These are phyloP conservation scores for Tapirus terrestris DNA, from an alignment of 2,113 vertebrate species.

Conservation along the genomic window DNA sequence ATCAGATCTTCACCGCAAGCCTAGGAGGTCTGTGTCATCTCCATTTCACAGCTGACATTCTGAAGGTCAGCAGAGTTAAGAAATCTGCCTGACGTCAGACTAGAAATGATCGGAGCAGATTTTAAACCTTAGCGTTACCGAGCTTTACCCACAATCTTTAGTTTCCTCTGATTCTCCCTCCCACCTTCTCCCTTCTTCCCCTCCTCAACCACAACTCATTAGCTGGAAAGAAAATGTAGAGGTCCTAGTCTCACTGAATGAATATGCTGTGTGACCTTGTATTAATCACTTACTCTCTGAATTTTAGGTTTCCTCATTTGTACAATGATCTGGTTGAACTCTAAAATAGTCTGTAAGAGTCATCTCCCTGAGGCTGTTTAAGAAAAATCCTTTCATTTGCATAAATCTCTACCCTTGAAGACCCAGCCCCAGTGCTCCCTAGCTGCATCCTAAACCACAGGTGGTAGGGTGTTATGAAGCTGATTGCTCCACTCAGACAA, in stretches of 20 bases:
- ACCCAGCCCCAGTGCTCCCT: background rate
- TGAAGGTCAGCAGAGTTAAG: constrained; percentile 14
- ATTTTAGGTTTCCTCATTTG: background rate
- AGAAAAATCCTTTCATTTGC: background rate
- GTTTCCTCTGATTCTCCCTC: background rate
- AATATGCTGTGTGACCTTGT: background rate
- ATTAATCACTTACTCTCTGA: constrained; percentile 13
- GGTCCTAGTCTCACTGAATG: background rate
- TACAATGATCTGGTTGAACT: background rate
- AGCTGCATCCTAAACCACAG: background rate
- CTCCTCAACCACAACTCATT: background rate
- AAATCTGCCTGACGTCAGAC: background rate
- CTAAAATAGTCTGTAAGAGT: background rate
- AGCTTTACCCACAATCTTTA: background rate
- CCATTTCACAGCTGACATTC: background rate
- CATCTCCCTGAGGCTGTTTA: background rate
- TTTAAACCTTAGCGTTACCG: background rate
- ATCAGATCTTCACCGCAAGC: background rate
- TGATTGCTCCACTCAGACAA: background rate
- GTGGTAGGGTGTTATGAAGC: background rate
- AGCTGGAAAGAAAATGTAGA: constrained; percentile 8
- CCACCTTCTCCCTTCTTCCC: background rate
- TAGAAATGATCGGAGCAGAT: background rate
- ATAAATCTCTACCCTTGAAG: background rate
- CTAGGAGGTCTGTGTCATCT: background rate